Conservation (phyloP, 2,113 vertebrate genomes). For the Mustelus asterias region DNA sequence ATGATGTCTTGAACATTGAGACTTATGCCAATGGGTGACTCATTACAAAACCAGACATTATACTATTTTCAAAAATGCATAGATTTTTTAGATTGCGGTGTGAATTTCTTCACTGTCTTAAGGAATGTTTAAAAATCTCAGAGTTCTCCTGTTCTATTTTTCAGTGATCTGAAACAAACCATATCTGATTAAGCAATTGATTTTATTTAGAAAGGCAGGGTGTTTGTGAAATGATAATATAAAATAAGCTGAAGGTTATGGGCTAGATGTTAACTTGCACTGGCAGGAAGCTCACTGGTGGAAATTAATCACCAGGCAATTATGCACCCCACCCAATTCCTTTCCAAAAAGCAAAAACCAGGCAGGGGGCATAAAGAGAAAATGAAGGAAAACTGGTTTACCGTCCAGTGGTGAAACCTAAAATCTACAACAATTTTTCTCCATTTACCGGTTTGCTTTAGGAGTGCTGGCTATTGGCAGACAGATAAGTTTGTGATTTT, state of each 20-base stretch:
- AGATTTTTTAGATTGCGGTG: not conserved
- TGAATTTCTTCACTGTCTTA: not conserved
- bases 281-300: not conserved
- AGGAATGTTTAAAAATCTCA: not conserved
- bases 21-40: constrained; percentile 18
- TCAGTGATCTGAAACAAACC: not conserved
- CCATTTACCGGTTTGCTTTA: not conserved
- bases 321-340: not conserved
- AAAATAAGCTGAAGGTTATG: not conserved
- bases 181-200: not conserved
- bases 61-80: not conserved
- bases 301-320: not conserved
- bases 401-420: not conserved
- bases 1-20: not conserved
- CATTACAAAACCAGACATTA: constrained; percentile 32
- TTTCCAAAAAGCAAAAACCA: not conserved
- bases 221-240: not conserved
- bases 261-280: not conserved
- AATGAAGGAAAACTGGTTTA: not conserved
- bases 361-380: not conserved
- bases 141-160: not conserved
- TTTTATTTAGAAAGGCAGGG: not conserved
- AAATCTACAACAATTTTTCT: not conserved
- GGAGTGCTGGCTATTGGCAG: not conserved
- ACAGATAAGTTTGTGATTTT: not conserved